Evolutionary conservation across 1,140 invertebrate genomes (phyloP), one percentile per base, ranked within the genome.

Genomic region (Drosophila insularis): DNA sequence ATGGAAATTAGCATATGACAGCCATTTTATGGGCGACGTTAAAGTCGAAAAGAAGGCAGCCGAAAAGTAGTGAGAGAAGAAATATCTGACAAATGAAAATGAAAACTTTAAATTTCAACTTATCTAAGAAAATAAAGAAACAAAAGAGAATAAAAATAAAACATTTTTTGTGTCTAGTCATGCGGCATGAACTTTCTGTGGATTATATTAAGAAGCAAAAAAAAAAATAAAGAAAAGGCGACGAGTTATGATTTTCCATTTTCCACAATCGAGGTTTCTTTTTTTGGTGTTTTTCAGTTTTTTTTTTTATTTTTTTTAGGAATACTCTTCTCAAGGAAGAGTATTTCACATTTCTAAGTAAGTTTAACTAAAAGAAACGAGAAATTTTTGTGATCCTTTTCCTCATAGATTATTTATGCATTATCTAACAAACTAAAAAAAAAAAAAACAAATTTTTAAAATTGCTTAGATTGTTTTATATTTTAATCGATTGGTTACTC

Each of bases 1-100:
- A 89, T 89, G 85, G 74, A 89, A 89, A 89, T 89, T 89, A 89
- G 85, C 80, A 89, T 89, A 89, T 85, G 85, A 89, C 79, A 89
- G 74, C 74, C 74, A 68, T 74, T 85, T 56, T 60, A 56, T 71
- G 67, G 63, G 74, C 50, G 19, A 31, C 3, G 13, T 50, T 23
- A 1, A 39, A 11, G 39, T n/a, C 40, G 55, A 35, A 14, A 37
- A 14, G 19, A 64, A 37, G 27, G 0, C 27, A 27, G 27, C 27
- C 27, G 27, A 27, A 27, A 27, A 27, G 5, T 27, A 5, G 27
- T 27, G 6, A 27, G 27, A 6, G 31, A 37, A 65, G 19, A 2
- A 55, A 13, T 19, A 11, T 17, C 43, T 21, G 10, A 50, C 17
- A 65, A 56, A 54, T 56, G 27, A 66, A 35, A 37, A 37, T 67